Evolutionary conservation across 2,113 vertebrate genomes (phyloP).

Genomic region (Chaetops frenatus): DNA sequence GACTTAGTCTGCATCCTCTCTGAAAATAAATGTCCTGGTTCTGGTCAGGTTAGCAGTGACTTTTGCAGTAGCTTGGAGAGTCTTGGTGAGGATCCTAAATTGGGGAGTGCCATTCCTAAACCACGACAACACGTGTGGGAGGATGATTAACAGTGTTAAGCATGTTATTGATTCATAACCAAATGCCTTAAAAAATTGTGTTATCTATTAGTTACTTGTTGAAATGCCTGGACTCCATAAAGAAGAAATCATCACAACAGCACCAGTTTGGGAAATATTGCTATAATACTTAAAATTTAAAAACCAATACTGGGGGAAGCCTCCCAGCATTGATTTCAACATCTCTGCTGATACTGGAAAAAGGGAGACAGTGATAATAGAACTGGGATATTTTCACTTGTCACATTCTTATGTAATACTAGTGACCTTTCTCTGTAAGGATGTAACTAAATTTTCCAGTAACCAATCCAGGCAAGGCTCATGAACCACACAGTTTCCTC

Average conservation of each 20-base stretch:
- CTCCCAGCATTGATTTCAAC: not conserved
- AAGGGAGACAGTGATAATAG: not conserved
- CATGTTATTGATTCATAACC: not conserved
- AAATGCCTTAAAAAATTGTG: not conserved
- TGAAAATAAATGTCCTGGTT: not conserved
- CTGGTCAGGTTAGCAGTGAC: not conserved
- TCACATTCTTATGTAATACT: not conserved
- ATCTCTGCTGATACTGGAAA: not conserved
- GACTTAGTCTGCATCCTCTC: not conserved
- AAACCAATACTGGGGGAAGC: not conserved
- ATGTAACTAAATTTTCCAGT: not conserved
- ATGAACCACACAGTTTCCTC: not conserved
- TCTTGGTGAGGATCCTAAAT: not conserved
- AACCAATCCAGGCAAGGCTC: not conserved
- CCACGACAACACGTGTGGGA: rapidly evolving
- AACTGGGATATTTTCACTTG: not conserved
- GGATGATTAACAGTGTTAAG: not conserved
- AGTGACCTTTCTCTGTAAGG: not conserved
- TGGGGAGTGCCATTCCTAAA: not conserved
- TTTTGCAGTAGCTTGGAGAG: not conserved
- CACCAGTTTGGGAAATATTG: not conserved
- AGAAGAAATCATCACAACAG: not conserved
- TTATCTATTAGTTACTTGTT: not conserved
- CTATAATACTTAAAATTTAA: not conserved
- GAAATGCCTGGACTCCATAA: not conserved